A percentile compares a stretch with the other conserved stretches of the same genome.
Evolutionary conservation across 1,140 invertebrate species (phyloP).

Genomic region (Drosophila repletoides): DNA sequence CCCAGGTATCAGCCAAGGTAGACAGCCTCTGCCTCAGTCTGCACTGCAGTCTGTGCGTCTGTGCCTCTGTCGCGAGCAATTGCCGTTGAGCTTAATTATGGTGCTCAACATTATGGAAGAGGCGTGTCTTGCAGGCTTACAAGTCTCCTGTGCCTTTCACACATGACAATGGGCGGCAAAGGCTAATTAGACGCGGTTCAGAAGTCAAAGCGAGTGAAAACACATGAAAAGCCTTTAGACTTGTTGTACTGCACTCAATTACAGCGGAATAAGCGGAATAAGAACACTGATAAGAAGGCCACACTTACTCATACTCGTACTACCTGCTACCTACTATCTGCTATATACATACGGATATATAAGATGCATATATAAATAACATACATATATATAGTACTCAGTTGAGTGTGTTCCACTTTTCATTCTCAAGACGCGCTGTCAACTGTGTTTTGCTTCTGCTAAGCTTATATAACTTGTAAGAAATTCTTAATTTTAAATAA

Average conservation of each 20-base stretch:
- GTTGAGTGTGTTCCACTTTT: slow-evolving; percentile 2
- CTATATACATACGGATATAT: too few relatives aligned
- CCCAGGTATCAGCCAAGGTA: slow-evolving; percentile 6
- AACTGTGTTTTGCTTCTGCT: neutral
- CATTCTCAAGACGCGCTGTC: neutral
- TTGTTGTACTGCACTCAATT: slow-evolving; percentile 26
- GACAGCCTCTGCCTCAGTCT: neutral
- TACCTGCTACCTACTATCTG: too few relatives aligned
- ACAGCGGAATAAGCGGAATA: slow-evolving; percentile 11
- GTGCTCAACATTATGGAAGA: slow-evolving; percentile 11
- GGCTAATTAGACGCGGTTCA: slow-evolving; percentile 69
- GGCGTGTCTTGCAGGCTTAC: neutral
- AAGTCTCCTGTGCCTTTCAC: slow-evolving; percentile 12
- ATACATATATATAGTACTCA: neutral
- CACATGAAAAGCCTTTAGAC: slow-evolving; percentile 17
- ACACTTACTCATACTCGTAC: neutral
- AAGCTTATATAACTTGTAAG: neutral
- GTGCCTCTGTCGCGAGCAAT: slow-evolving; percentile 3
- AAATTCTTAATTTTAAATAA: too few relatives aligned
- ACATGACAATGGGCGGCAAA: slow-evolving; percentile 40
- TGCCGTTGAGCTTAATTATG: slow-evolving; percentile 42
- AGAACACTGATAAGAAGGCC: slow-evolving; percentile 8
- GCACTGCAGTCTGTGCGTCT: neutral
- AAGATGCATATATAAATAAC: too few relatives aligned
- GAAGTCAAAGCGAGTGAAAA: slow-evolving; percentile 52